phyloP scores from a whole-genome alignment of 2,888 invertebrate species.

The Hirtodrosophila histrioides region DNA sequence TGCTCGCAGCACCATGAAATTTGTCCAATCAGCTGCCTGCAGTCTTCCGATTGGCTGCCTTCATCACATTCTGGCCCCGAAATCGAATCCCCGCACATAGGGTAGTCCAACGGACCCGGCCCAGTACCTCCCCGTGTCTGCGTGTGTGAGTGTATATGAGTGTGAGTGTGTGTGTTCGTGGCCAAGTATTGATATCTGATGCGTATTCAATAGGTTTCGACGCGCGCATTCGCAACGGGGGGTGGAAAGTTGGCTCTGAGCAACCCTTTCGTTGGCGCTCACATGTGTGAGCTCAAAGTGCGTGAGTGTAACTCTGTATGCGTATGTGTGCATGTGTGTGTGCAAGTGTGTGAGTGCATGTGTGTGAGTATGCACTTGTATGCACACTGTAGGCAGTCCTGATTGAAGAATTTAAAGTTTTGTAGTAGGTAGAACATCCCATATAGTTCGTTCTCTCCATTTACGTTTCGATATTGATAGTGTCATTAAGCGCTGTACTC shows the following conservation, averaged over 20 bases:
- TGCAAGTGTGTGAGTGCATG: constrained; percentile 4
- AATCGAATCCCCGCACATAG: constrained; percentile 74
- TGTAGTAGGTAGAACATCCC: too few relatives aligned
- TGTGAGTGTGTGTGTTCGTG: constrained; percentile 27
- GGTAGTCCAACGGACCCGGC: constrained; percentile 34
- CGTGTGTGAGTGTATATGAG: constrained; percentile 9
- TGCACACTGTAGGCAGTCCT: too few relatives aligned
- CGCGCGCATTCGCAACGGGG: constrained; percentile 66
- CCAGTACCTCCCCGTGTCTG: constrained; percentile 15
- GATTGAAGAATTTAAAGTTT: neutral
- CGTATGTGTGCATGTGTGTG: constrained; percentile 5
- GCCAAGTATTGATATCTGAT: constrained; percentile 81
- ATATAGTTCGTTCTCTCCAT: too few relatives aligned
- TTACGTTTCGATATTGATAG: too few relatives aligned
- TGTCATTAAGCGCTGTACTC: too few relatives aligned
- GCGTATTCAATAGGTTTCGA: constrained; percentile 80
- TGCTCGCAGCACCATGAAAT: constrained; percentile 53
- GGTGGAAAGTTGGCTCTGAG: constrained; percentile 52
- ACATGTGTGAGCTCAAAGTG: constrained; percentile 14
- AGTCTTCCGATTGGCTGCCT: constrained; percentile 74
- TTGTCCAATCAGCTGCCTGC: constrained; percentile 81
- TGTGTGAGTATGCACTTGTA: neutral
- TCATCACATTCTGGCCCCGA: constrained; percentile 69
- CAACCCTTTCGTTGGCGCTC: constrained; percentile 58
- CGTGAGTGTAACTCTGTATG: constrained; percentile 1